phyloP scores from a whole-genome alignment of 2,888 invertebrate genomes.

The Esperia sulphurella region DNA sequence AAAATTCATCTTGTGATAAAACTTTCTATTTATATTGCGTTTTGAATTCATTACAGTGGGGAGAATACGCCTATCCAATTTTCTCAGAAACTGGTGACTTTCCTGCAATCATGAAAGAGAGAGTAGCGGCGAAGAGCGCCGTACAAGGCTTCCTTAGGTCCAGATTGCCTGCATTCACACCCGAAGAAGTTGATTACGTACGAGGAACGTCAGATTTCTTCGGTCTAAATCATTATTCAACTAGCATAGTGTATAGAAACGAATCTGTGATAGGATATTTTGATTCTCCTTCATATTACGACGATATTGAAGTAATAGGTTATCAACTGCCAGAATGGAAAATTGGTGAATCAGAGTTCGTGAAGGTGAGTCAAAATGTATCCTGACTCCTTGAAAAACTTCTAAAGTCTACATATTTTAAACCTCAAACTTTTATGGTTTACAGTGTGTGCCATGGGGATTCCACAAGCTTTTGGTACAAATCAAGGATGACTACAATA shows the following conservation, averaged over 20 bases:
- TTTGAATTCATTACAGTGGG: slow-evolving; percentile 55
- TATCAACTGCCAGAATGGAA: slow-evolving; percentile 22
- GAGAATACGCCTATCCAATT: slow-evolving; percentile 81
- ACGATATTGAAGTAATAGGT: slow-evolving; percentile 25
- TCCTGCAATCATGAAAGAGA: slow-evolving; percentile 78
- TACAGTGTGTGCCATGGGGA: slow-evolving; percentile 72
- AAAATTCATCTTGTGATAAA: neutral
- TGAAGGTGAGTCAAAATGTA: slow-evolving; percentile 13
- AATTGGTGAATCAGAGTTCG: slow-evolving; percentile 15
- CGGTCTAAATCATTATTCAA: slow-evolving; percentile 84
- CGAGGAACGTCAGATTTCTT: slow-evolving; percentile 82
- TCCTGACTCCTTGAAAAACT: too few relatives aligned
- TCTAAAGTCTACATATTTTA: too few relatives aligned
- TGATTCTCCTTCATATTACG: slow-evolving; percentile 28
- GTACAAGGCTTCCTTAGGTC: slow-evolving; percentile 77
- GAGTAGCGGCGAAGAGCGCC: slow-evolving; percentile 74
- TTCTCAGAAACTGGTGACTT: slow-evolving; percentile 80
- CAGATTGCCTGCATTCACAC: slow-evolving; percentile 78
- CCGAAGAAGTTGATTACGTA: slow-evolving; percentile 79
- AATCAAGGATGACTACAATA: slow-evolving; percentile 61
- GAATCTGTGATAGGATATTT: slow-evolving; percentile 24
- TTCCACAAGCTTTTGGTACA: slow-evolving; percentile 73
- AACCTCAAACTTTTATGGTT: neutral
- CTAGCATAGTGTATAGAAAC: slow-evolving; percentile 54
- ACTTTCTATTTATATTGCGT: too few relatives aligned